phyloP scores from a whole-genome alignment of 2,113 vertebrate species.

The western clawed frog (Xenopus tropicalis) region DNA sequence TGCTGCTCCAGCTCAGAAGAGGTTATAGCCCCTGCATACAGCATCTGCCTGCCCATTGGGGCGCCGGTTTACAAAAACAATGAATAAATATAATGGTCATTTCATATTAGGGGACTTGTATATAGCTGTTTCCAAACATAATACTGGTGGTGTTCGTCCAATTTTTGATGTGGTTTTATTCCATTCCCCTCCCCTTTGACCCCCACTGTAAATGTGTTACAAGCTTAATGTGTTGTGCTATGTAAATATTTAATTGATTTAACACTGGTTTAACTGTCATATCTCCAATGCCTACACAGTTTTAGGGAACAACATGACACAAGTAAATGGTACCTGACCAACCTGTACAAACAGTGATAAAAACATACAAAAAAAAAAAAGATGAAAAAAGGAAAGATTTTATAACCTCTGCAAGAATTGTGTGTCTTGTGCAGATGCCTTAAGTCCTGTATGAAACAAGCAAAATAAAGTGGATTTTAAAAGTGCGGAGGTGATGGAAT shows the following conservation, averaged over 20 bases:
- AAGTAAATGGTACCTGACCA: constrained; percentile 64
- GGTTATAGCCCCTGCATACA: constrained; percentile 64
- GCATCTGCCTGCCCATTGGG: constrained; percentile 64
- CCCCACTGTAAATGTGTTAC: constrained; percentile 61
- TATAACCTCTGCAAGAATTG: constrained; percentile 64
- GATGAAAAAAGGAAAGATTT: constrained; percentile 53
- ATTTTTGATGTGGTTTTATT: constrained; percentile 74
- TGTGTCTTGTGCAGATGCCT: constrained; percentile 69
- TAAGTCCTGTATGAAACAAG: constrained; percentile 65
- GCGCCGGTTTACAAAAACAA: constrained; percentile 63
- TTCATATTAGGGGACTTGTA: constrained; percentile 69
- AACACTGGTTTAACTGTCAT: constrained; percentile 78
- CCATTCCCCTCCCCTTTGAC: constrained; percentile 48
- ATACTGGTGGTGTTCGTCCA: constrained; percentile 69
- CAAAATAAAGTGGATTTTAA: constrained; percentile 80
- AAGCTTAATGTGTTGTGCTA: constrained; percentile 77
- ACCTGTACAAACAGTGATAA: constrained; percentile 46
- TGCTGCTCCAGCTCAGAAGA: constrained; percentile 21
- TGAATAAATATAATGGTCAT: constrained; percentile 59
- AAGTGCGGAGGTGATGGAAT: constrained; percentile 39
- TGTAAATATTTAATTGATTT: constrained; percentile 89
- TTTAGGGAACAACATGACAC: constrained; percentile 64
- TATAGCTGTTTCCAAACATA: constrained; percentile 67
- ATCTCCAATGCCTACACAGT: constrained; percentile 72
- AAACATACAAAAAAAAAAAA: constrained; percentile 5